Evolutionary conservation across 2,888 invertebrate species (phyloP).

Genomic region (Ganaspis brasiliensis): DNA sequence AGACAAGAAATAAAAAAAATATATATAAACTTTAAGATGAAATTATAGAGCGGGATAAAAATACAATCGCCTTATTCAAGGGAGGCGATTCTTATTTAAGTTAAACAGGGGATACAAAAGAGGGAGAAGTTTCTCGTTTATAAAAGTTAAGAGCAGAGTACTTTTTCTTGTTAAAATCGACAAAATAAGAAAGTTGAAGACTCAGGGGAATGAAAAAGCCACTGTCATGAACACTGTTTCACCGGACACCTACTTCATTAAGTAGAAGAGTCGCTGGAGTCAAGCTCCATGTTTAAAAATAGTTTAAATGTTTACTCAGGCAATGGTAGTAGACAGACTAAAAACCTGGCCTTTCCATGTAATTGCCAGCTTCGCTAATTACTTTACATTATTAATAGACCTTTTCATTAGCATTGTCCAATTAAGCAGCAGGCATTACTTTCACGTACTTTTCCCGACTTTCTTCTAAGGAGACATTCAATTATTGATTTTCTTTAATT

Average conservation of each 20-base stretch:
- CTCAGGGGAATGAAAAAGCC: conserved; percentile 28
- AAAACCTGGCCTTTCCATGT: neutral
- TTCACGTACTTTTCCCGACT: neutral
- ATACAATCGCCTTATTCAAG: neutral
- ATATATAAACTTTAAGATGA: too few species aligned
- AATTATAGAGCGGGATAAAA: neutral
- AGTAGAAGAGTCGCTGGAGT: conserved; percentile 12
- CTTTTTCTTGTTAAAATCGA: conserved; percentile 33
- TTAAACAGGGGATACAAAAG: conserved; percentile 3
- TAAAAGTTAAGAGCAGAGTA: conserved; percentile 21
- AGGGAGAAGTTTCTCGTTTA: conserved; percentile 22
- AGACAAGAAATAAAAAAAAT: too few species aligned
- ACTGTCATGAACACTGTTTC: neutral
- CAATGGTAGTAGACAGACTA: neutral
- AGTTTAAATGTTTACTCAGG: neutral
- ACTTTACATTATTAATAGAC: too few species aligned
- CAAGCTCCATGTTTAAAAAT: conserved; percentile 7
- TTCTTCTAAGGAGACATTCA: too few species aligned
- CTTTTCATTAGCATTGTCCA: too few species aligned
- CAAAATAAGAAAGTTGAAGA: conserved; percentile 30
- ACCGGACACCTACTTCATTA: conserved; percentile 18
- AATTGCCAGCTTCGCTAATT: too few species aligned
- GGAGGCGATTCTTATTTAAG: neutral
- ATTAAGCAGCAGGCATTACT: too few species aligned
- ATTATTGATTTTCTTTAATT: too few species aligned